Conservation (phyloP, 1,140 invertebrate genomes). For the Dendroctonus valens region DNA sequence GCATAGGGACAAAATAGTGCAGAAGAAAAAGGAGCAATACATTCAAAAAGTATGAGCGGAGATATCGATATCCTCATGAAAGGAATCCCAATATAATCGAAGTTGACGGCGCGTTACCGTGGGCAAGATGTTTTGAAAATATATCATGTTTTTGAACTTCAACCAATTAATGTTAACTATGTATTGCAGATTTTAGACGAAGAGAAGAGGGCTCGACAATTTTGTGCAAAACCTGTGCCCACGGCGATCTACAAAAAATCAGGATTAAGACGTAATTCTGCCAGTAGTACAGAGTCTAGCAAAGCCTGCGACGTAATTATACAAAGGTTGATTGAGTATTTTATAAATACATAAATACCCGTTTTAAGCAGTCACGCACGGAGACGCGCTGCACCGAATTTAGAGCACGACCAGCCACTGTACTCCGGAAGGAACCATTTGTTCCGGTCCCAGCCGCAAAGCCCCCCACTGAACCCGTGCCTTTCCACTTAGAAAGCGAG, state of each 20-base stretch:
- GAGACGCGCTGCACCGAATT: conserved; percentile 44
- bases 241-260: conserved; percentile 36
- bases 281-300: not conserved
- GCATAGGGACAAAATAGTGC: conserved; percentile 49
- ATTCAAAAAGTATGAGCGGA: conserved; percentile 29
- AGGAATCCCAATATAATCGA: no score
- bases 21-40: not conserved
- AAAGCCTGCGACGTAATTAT: not conserved
- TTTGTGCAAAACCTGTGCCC: conserved; percentile 51
- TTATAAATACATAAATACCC: not conserved
- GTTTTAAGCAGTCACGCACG: conserved; percentile 11
- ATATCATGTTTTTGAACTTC: not conserved
- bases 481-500: conserved; percentile 54
- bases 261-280: not conserved
- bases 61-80: conserved; percentile 45
- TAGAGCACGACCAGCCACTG: conserved; percentile 52
- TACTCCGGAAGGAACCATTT: conserved; percentile 55
- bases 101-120: not conserved
- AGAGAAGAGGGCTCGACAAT: conserved; percentile 49
- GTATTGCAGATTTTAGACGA: conserved; percentile 46
- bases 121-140: not conserved
- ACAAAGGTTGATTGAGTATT: not conserved
- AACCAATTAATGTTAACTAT: conserved; percentile 6
- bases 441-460: conserved; percentile 46
- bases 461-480: conserved; percentile 38